Evolutionary conservation across 2,797 vertebrate species (phyloP), one percentile per base, ranked within the genome.

Genomic region (Mycteria americana): DNA sequence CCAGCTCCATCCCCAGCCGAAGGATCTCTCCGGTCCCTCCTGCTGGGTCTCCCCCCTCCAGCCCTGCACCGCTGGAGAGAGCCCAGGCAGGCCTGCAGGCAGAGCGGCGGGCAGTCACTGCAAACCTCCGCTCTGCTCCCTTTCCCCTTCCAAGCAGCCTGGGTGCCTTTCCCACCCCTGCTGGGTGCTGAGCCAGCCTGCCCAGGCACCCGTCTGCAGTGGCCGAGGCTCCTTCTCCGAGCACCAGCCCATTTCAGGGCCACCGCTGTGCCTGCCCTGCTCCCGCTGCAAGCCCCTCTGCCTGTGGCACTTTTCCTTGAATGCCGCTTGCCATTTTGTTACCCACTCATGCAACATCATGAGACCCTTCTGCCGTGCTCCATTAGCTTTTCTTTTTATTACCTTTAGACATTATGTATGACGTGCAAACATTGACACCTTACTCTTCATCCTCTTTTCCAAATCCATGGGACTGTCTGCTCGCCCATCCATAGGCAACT

Each of bases 401-500:
- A 89, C 63, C 82, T 93, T 35, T 14, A 18, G 72, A 14, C 53
- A 37, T 70, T 24, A 53, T 2, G 3, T 17, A 7, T 15, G 60
- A 11, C 54, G 73, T 48, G 35, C 80, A 30, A 77, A 70, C 39
- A 59, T 1, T 56, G 46, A 31, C 65, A 57, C 43, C n/a, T 70
- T 56, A 54, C 75, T 91, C 79, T 63, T 48, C 57, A 7, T 54
- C 85, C 56, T 33, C 35, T 78, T 43, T 73, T n/a, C 56, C 60
- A 12, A 64, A 85, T 2, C 64, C 82, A 77, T 1, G 76, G 87
- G 56, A 25, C n/a, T 37, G 48, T 23, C 69, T 81, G 64, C 35
- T 75, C 12, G 8, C 88, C 86, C 50, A 31, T 89, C 85, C 75
- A 33, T 69, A 92, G 88, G 93, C 92, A 93, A 96, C 88, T 93